phyloP scores from a whole-genome alignment of 2,797 vertebrate species.

The Xenopus petersii region DNA sequence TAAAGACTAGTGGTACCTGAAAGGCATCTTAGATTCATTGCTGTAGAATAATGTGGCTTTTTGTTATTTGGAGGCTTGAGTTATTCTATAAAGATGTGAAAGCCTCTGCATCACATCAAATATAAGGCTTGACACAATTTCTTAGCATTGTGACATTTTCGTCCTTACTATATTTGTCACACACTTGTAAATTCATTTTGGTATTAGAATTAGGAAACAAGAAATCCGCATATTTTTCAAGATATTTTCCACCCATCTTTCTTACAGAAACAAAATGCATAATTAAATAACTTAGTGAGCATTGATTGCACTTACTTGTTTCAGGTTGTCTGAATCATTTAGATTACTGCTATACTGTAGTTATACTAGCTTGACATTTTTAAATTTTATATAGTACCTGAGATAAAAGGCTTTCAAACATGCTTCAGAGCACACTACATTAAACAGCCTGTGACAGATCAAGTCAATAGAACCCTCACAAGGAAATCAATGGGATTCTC shows the following conservation, averaged over 20 bases:
- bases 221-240: too few relatives aligned
- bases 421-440: slow-evolving; percentile 54
- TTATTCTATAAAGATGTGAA: too few relatives aligned
- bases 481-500: slow-evolving; percentile 57
- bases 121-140: too few relatives aligned
- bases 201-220: too few relatives aligned
- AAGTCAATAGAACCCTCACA: slow-evolving; percentile 57
- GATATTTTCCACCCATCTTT: slow-evolving; percentile 11
- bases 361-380: slow-evolving; percentile 66
- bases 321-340: slow-evolving; percentile 55
- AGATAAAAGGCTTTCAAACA: slow-evolving; percentile 65
- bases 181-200: background rate
- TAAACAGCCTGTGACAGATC: slow-evolving; percentile 55
- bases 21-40: too few relatives aligned
- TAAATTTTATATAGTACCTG: slow-evolving; percentile 67
- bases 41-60: too few relatives aligned
- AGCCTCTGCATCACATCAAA: too few relatives aligned
- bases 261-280: slow-evolving; percentile 39
- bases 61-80: too few relatives aligned
- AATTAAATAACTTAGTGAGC: slow-evolving; percentile 53
- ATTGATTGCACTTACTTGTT: slow-evolving; percentile 49
- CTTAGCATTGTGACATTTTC: too few relatives aligned
- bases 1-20: too few relatives aligned
- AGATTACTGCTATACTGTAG: slow-evolving; percentile 50
- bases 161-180: background rate